Percentiles rank a stretch among this genome's conserved stretches.
These are phyloP conservation scores for Brachionus angularis DNA, from an alignment of 1,140 invertebrate species.

Conservation along the genomic window DNA sequence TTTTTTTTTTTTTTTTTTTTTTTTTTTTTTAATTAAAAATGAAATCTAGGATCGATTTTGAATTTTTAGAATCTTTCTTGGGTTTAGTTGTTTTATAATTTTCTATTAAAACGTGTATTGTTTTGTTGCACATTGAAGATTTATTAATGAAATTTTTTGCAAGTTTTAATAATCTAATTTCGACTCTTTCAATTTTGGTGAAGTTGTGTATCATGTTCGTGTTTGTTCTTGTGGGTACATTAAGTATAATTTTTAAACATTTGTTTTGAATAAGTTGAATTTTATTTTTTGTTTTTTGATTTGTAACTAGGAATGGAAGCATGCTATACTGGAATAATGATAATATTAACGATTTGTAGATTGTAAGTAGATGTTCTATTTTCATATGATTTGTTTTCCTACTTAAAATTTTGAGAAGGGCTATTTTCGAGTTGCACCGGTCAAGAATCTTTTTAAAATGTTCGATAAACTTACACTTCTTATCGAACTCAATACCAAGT, in stretches of 20 bases:
- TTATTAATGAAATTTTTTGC: too few relatives aligned
- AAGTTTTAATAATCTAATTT: too few relatives aligned
- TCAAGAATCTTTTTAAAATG: constrained; percentile 1
- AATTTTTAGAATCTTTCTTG: too few relatives aligned
- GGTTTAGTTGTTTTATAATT: too few relatives aligned
- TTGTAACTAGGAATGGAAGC: background rate
- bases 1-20: too few relatives aligned
- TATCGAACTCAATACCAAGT: background rate
- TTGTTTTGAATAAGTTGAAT: background rate
- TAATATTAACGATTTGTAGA: background rate
- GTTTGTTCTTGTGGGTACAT: background rate
- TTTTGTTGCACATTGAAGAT: too few relatives aligned
- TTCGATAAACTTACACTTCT: background rate
- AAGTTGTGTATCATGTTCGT: background rate
- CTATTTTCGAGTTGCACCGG: background rate
- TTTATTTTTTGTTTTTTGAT: constrained; percentile 3
- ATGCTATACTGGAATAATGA: background rate
- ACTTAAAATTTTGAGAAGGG: background rate
- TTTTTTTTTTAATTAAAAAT: too few relatives aligned
- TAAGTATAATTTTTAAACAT: background rate
- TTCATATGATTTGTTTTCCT: constrained; percentile 1
- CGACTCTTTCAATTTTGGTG: too few relatives aligned
- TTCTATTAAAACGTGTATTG: too few relatives aligned
- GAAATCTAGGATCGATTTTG: too few relatives aligned
- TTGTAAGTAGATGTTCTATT: background rate